phyloP scores from a whole-genome alignment of 2,888 invertebrate species.

The Hartigia nigra region DNA sequence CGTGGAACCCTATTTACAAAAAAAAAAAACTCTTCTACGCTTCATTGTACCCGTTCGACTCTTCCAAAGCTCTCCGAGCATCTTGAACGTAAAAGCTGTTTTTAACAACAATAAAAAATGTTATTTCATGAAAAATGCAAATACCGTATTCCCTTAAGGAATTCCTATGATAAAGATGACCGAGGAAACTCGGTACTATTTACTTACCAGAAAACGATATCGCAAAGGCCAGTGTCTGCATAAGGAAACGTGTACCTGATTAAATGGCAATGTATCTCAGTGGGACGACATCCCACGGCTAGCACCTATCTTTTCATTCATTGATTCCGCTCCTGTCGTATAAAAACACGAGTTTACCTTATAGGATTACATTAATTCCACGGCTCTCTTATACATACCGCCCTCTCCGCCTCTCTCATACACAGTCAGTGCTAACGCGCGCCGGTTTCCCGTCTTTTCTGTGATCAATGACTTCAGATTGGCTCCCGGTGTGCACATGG shows the following conservation, averaged over 20 bases:
- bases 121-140: background rate
- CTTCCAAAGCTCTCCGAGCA: background rate
- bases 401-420: slow-evolving; percentile 13
- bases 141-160: background rate
- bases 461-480: slow-evolving; percentile 51
- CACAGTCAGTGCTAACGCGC: background rate
- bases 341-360: slow-evolving; percentile 49
- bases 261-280: slow-evolving; percentile 38
- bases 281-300: slow-evolving; percentile 49
- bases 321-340: slow-evolving; percentile 37
- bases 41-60: background rate
- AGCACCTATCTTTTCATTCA: slow-evolving; percentile 45
- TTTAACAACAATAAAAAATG: background rate
- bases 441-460: slow-evolving; percentile 47
- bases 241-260: slow-evolving; percentile 9
- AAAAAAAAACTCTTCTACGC: background rate
- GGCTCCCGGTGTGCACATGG: slow-evolving; percentile 19
- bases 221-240: slow-evolving; percentile 4
- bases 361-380: slow-evolving; percentile 26
- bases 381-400: slow-evolving; percentile 12
- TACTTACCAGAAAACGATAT: slow-evolving; percentile 3
- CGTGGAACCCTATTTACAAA: background rate
- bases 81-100: background rate
- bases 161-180: background rate
- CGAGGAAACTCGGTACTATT: slow-evolving; percentile 16